phyloP scores from a whole-genome alignment of 2,113 vertebrate species.

The Myotis lucifugus region DNA sequence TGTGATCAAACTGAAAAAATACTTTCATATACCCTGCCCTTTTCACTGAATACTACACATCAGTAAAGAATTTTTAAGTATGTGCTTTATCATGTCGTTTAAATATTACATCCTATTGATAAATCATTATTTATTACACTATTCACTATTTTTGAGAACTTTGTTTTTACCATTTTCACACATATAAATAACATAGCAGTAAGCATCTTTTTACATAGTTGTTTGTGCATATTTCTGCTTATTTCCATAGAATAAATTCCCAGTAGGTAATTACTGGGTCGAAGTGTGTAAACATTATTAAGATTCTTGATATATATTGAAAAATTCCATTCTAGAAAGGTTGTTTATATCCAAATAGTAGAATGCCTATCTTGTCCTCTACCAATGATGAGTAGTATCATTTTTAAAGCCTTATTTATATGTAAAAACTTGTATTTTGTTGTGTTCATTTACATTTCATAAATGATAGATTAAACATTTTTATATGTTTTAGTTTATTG shows the following conservation, averaged over 20 bases:
- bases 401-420: background rate
- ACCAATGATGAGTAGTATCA: background rate
- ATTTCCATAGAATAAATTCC: slow-evolving; percentile 26
- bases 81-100: background rate
- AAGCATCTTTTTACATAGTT: background rate
- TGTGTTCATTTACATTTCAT: background rate
- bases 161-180: background rate
- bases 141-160: background rate
- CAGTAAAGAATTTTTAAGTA: background rate
- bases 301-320: background rate
- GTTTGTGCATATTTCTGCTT: background rate
- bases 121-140: background rate
- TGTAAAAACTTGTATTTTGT: background rate
- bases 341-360: background rate
- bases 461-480: background rate
- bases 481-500: background rate
- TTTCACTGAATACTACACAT: slow-evolving; percentile 3
- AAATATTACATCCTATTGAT: background rate
- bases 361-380: background rate
- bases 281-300: background rate
- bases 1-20: slow-evolving; percentile 2
- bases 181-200: background rate
- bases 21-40: background rate
- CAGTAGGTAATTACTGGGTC: background rate
- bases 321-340: slow-evolving; percentile 41